Evolutionary conservation across 2,113 vertebrate species (phyloP), one percentile per base, ranked within the genome.

Genomic region (Typhlomys cinereus): DNA sequence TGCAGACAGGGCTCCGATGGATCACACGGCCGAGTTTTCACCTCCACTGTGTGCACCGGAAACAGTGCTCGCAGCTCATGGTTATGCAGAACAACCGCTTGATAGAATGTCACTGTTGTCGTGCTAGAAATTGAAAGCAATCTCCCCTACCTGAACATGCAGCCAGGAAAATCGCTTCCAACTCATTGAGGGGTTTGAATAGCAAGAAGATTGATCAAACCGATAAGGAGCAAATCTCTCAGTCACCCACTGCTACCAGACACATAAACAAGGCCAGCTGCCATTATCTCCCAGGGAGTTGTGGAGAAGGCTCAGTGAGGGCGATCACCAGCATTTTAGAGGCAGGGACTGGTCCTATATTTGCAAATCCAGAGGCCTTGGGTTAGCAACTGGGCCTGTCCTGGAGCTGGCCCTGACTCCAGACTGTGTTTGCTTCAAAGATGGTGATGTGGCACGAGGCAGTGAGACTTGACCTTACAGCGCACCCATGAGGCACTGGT

Each of bases 151-250:
- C 96, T 54, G 92, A 57, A 36, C 76, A 31, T 66, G 52, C 46
- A 79, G 96, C 95, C 78, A 90, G 95, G 96, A 96, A 97, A 97
- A 98, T 97, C 96, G 96, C 98, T 97, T 97, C 92, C 96, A 95
- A 81, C 96, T 96, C 97, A 94, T 94, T 82, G 94, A 97, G 93
- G 96, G 91, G 94, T 96, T 97, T 98, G 96, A 96, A 90, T 89
- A 70, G 96, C 92, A 97, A 70, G 95, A 89, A 98, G 95, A 97
- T 96, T 97, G 98, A 98, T 97, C 97, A 97, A 93, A 89, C 85
- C 13, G 41, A 97, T 85, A 92, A 96, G 95, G 94, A 96, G 94
- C 93, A 94, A 96, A 97, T 95, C 87, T 93, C 85, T 80, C 54
- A 52, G 85, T 50, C 17, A 44, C 78, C 90, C 92, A 73, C 85